Conservation (phyloP, 2,113 vertebrate genomes). For the Strix aluco region DNA sequence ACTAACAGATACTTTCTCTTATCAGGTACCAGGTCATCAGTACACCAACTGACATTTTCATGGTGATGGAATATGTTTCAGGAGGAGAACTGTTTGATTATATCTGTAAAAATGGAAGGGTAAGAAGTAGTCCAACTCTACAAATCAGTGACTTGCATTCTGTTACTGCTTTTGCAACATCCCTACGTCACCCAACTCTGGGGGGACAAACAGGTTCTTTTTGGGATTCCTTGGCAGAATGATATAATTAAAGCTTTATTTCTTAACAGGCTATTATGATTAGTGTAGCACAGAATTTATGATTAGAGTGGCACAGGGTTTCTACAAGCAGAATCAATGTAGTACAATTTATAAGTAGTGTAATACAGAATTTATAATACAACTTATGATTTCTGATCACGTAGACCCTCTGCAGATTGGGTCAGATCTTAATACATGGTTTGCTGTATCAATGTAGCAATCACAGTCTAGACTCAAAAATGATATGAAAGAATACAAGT, state of each 20-base stretch:
- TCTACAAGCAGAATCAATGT: background rate
- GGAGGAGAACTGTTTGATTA: slow-evolving; percentile 99
- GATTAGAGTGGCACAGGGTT: background rate
- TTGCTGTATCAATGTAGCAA: background rate
- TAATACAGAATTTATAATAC: background rate
- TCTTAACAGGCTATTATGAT: background rate
- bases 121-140: slow-evolving; percentile 69
- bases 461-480: background rate
- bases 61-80: slow-evolving; percentile 99
- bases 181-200: background rate
- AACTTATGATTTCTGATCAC: background rate
- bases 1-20: slow-evolving; percentile 63
- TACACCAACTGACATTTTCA: slow-evolving; percentile 99
- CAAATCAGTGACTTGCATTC: background rate
- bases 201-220: background rate
- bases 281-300: background rate
- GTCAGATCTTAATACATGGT: background rate
- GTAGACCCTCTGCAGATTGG: background rate
- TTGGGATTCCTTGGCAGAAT: background rate
- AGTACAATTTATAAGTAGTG: background rate
- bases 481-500: background rate
- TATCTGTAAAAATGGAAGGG: slow-evolving; percentile 99
- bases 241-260: background rate
- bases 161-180: background rate
- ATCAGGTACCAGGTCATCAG: slow-evolving; percentile 98